Evolutionary conservation across 2,888 invertebrate genomes (phyloP).

Genomic region (Lampropteryx suffumata): DNA sequence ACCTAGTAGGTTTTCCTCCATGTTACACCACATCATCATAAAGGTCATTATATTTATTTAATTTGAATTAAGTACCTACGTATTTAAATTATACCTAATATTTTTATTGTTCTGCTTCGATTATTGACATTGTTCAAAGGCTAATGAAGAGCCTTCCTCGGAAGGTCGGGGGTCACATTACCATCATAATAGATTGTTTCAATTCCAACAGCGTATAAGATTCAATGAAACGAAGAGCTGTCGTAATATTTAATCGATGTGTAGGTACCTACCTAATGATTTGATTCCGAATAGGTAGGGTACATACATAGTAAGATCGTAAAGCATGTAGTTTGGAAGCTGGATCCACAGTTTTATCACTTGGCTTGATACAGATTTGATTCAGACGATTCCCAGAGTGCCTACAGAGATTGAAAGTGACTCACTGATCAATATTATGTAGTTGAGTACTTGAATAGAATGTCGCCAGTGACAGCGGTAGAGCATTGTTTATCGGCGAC

Average conservation of each 20-base stretch:
- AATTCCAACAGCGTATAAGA: background rate
- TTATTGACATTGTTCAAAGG: conserved; percentile 1
- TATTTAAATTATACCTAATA: background rate
- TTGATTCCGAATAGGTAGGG: too few species aligned
- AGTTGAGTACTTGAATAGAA: background rate
- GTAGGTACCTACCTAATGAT: background rate
- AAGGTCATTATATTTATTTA: too few species aligned
- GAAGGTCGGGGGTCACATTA: conserved; percentile 1
- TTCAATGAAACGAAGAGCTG: conserved; percentile 2
- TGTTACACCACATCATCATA: too few species aligned
- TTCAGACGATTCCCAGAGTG: too few species aligned
- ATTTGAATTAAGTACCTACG: too few species aligned
- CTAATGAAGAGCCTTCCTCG: conserved; percentile 5
- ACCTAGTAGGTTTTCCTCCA: too few species aligned
- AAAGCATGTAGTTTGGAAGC: too few species aligned
- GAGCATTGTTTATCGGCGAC: background rate
- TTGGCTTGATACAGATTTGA: too few species aligned
- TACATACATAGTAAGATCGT: too few species aligned
- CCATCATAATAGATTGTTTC: background rate
- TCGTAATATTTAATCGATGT: background rate
- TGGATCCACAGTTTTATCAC: too few species aligned
- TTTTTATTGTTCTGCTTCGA: background rate
- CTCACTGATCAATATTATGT: background rate
- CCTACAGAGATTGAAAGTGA: conserved; percentile 13
- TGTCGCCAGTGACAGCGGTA: background rate